Evolutionary conservation across 2,797 vertebrate genomes (phyloP).

Genomic region (Ambastaia sidthimunki): DNA sequence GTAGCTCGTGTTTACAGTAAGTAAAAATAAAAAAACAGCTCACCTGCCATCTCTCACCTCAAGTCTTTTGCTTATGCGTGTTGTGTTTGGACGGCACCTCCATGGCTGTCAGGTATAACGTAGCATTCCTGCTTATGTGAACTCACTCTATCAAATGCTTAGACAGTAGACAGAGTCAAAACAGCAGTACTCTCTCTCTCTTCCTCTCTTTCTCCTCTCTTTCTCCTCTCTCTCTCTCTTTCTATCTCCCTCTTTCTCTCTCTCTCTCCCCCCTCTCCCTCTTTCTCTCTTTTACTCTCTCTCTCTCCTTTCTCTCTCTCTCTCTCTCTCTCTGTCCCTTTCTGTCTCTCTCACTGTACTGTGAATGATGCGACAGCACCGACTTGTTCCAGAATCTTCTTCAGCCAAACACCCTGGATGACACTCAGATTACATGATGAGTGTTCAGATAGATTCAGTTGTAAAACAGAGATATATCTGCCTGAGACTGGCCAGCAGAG

Average conservation of each 20-base stretch:
- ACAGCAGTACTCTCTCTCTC: constrained; percentile 3
- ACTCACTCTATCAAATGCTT: constrained; percentile 26
- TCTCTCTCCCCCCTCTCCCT: constrained; percentile 14
- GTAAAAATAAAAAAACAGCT: not conserved
- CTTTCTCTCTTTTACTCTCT: constrained; percentile 10
- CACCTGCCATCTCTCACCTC: constrained; percentile 28
- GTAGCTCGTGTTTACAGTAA: constrained; percentile 29
- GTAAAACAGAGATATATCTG: constrained; percentile 49
- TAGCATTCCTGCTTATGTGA: not conserved
- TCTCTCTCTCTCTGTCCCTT: constrained; percentile 4
- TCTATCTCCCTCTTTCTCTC: not conserved
- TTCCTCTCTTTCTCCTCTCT: no score
- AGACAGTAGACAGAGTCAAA: constrained; percentile 2
- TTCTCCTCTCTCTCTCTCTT: constrained; percentile 14
- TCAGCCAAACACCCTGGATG: constrained; percentile 23
- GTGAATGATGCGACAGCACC: constrained; percentile 32
- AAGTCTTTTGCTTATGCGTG: constrained; percentile 27
- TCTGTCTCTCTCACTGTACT: constrained; percentile 15
- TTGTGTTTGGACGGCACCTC: constrained; percentile 41
- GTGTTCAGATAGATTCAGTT: constrained; percentile 44
- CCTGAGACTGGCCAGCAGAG: constrained; percentile 42
- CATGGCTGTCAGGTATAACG: not conserved
- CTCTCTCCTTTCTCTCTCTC: no score
- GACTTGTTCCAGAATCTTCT: constrained; percentile 32
- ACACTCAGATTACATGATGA: constrained; percentile 11